Base-by-base conservation (phyloP, 2,888 invertebrate species). In the Empis livida region DNA sequence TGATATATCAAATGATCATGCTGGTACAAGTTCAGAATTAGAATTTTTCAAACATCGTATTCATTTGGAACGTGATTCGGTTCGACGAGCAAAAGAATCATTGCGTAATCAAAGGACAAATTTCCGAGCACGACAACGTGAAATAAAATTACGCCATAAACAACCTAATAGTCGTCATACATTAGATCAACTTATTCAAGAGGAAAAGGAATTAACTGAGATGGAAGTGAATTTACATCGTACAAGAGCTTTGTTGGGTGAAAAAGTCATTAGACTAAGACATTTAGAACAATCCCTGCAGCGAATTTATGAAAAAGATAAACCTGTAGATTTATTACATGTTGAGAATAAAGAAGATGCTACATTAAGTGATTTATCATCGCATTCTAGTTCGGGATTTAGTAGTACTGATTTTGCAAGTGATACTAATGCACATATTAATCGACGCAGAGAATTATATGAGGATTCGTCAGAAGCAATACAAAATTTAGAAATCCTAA, bases 11-110 rank as follows among this genome's bases (percentile, higher is more conserved):
- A 65, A 64, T 37, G 67, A 69, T 31, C 67, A 62, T 49, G 62
- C 60, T 5, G 73, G 71, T 20, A 57, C 59, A 40, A 74, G 75
- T 44, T 78, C 86, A 16, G 88, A 88, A 59, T 64, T 88, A 45
- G 88, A 88, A 64, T 88, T 88, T 71, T 86, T 88, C 58, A 78
- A 86, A 42, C 87, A 88, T 61, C 78, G 88, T 45, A 85, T 88
- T 43, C 78, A 87, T 54, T 72, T 88, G 38, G 88, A 88, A 61
- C 70, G 87, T 8, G 88, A 88, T 59, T 85, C 86, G 16, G 84
- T 88, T 63, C 75, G 85, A n/a, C 73, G 86, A 3, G 87, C 87
- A n/a, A 78, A 85, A 55, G 85, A 84, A 51, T 84, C 80, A 44
- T 63, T 88, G 50, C 74, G 79, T 38, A 76, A 79, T 2, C 79